These are phyloP conservation scores for Selene dorsalis DNA, from an alignment of 2,797 vertebrate species.

Conservation along the genomic window DNA sequence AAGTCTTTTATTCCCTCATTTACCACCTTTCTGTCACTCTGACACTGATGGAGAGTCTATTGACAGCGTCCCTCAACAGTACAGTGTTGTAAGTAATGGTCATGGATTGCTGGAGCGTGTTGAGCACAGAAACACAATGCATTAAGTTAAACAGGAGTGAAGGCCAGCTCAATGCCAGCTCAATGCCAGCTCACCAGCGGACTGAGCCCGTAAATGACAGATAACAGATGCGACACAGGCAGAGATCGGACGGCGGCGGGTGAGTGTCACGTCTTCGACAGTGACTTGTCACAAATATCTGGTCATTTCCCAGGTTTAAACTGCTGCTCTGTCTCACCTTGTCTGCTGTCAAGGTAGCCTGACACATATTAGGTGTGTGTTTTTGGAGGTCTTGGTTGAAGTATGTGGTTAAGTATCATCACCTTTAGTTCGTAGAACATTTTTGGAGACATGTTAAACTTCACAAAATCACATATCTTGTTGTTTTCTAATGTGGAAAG, in stretches of 20 bases:
- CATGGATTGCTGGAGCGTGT: constrained; percentile 59
- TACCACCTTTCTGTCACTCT: constrained; percentile 29
- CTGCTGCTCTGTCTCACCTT: constrained; percentile 24
- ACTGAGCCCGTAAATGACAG: constrained; percentile 33
- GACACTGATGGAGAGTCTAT: constrained; percentile 69
- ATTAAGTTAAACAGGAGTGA: constrained; percentile 59
- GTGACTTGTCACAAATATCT: constrained; percentile 18
- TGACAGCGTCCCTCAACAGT: constrained; percentile 63
- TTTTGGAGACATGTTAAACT: not conserved
- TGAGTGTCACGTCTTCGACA: constrained; percentile 20
- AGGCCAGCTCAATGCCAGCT: constrained; percentile 51
- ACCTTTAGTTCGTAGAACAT: not conserved
- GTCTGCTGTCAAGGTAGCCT: constrained; percentile 26
- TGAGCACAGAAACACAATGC: constrained; percentile 61
- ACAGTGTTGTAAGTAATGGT: constrained; percentile 68
- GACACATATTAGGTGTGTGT: not conserved
- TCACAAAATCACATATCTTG: not conserved
- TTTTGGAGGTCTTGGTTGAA: constrained; percentile 24
- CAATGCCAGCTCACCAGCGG: constrained; percentile 48
- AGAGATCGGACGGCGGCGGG: not conserved
- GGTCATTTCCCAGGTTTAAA: constrained; percentile 32
- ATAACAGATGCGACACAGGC: not conserved
- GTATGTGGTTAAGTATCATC: not conserved
- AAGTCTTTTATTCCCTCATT: constrained; percentile 51
- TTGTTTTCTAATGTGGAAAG: not conserved